Conservation (phyloP, 2,888 invertebrate species). For the Spatulosminthurus flaviceps region DNA sequence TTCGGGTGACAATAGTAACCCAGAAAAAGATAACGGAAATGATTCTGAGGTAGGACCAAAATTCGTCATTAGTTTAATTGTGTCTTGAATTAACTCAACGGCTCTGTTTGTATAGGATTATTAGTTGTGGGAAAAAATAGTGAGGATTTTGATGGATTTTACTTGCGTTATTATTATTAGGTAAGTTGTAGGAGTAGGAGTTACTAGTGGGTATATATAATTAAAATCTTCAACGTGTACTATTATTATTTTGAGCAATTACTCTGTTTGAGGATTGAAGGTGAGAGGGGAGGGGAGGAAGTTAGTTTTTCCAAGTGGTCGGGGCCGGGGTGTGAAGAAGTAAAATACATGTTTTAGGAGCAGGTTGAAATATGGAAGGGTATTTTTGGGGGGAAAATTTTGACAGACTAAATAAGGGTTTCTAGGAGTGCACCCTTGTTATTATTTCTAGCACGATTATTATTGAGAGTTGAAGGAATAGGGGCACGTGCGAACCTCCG, state of each 20-base stretch:
- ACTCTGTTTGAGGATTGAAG: not conserved
- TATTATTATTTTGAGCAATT: not conserved
- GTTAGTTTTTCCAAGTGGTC: not conserved
- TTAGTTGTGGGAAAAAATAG: no score
- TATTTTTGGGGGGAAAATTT: constrained; percentile 29
- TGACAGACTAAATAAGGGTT: constrained; percentile 46
- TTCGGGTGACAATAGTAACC: constrained; percentile 70
- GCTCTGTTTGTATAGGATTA: no score
- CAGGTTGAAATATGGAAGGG: not conserved
- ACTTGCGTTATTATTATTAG: no score
- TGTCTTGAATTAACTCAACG: no score
- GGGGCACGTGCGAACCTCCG: constrained; percentile 33
- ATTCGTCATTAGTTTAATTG: no score
- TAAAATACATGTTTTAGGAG: constrained; percentile 26
- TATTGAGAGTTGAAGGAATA: constrained; percentile 20
- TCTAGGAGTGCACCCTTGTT: constrained; percentile 24
- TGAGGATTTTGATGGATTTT: no score
- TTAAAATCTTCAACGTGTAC: not conserved
- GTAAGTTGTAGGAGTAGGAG: no score
- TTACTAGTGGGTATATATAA: no score
- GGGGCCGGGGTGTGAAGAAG: constrained; percentile 29
- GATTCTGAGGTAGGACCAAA: constrained; percentile 63
- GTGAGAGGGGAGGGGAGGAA: not conserved
- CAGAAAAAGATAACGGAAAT: constrained; percentile 65
- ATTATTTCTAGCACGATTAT: constrained; percentile 37